Percentiles rank a stretch among this genome's conserved stretches.
Evolutionary conservation across 2,888 invertebrate genomes (phyloP).

Genomic region (Drosophila barbarae): DNA sequence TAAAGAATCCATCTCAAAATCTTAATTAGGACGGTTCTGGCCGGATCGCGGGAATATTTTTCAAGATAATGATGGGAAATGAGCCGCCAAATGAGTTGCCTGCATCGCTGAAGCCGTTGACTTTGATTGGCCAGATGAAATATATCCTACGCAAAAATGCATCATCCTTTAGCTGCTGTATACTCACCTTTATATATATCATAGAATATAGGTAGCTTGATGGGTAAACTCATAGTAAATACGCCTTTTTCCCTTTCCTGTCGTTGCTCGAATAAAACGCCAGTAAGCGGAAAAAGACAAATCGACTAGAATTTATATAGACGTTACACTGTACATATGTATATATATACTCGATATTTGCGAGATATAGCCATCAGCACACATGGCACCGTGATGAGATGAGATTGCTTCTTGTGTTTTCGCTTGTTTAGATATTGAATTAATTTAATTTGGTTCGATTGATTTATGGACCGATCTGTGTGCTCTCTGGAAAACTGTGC

Average conservation of each 20-base stretch:
- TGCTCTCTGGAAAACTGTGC: slow-evolving; percentile 67
- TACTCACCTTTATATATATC: slow-evolving; percentile 15
- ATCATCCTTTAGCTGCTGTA: background rate
- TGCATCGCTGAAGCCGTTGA: slow-evolving; percentile 41
- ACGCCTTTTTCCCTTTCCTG: slow-evolving; percentile 80
- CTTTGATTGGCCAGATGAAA: slow-evolving; percentile 31
- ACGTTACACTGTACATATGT: slow-evolving; percentile 1
- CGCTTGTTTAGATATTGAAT: slow-evolving; percentile 45
- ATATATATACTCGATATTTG: slow-evolving; percentile 1
- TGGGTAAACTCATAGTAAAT: slow-evolving; percentile 76
- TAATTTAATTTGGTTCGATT: slow-evolving; percentile 68
- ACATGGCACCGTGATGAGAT: slow-evolving; percentile 44
- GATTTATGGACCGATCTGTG: slow-evolving; percentile 59
- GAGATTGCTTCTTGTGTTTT: slow-evolving; percentile 20
- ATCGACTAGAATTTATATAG: slow-evolving; percentile 77
- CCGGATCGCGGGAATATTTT: background rate
- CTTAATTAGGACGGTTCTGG: slow-evolving; percentile 2
- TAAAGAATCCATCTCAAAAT: background rate
- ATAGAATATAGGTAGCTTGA: too few species aligned
- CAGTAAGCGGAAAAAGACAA: slow-evolving; percentile 81
- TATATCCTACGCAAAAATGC: slow-evolving; percentile 23
- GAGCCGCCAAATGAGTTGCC: slow-evolving; percentile 50
- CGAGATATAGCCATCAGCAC: slow-evolving; percentile 33
- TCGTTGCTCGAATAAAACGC: slow-evolving; percentile 78
- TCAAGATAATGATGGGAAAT: slow-evolving; percentile 31